Evolutionary conservation across 2,113 vertebrate genomes (phyloP).

Genomic region (Antechinus flavipes): DNA sequence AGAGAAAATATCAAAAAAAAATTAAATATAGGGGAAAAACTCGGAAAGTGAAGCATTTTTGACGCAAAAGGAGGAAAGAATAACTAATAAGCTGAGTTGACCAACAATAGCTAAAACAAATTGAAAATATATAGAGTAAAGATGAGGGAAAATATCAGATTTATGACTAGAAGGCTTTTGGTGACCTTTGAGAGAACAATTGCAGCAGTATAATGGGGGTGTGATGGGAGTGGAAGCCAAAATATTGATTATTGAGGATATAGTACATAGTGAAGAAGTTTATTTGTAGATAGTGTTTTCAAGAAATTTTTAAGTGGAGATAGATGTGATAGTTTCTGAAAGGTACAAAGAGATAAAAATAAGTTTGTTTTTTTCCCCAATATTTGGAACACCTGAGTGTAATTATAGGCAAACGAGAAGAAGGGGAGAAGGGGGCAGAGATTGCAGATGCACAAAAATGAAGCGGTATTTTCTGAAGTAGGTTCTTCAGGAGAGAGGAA

Average conservation of each 20-base stretch:
- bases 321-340: neutral
- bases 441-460: neutral
- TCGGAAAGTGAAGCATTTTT: neutral
- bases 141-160: neutral
- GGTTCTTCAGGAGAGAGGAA: neutral
- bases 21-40: neutral
- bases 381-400: neutral
- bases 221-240: neutral
- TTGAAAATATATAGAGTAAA: neutral
- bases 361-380: neutral
- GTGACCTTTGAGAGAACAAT: neutral
- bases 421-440: fast-evolving
- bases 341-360: neutral
- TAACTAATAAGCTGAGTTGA: neutral
- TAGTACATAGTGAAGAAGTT: neutral
- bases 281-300: neutral
- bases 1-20: too few relatives aligned
- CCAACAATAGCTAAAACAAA: neutral
- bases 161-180: neutral
- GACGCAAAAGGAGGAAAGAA: neutral
- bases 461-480: neutral
- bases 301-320: neutral
- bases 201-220: neutral
- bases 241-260: neutral
- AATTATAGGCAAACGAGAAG: neutral